Evolutionary conservation across 2,113 vertebrate species (phyloP), one percentile per base, ranked within the genome.

Genomic region (Acanthochromis polyacanthus): DNA sequence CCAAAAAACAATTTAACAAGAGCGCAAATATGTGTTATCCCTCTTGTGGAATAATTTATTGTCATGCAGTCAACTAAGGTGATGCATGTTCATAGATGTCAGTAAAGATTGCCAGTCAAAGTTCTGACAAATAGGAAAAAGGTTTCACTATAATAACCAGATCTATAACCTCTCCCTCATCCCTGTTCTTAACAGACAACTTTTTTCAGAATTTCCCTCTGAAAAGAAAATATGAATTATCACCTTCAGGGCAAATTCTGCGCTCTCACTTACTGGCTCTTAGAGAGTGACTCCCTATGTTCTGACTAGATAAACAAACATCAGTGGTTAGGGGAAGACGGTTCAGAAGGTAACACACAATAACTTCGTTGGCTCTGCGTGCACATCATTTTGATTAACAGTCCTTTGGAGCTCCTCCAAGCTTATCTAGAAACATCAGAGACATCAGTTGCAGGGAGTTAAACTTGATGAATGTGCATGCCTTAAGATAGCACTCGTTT

Each of bases 1-100:
- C 92, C 89, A 89, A 88, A 86, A 89, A 92, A 81, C 76, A n/a
- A 83, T 88, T 90, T 80, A 85, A 82, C 89, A 82, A 82, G 81
- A 81, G 76, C 25, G 23, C 79, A 81, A 85, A 86, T 82, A 87
- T 87, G 75, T 81, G 81, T 86, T 62, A 71, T 84, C 75, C 78
- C 81, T 86, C 72, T 75, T 74, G 86, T 70, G 66, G 89, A 84
- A 91, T 83, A 83, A 84, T 88, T 90, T 88, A 91, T 73, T 72
- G 83, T 79, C 55, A 17, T 87, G 83, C 76, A 58, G 71, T 83
- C 89, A 90, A 88, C 73, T 66, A 70, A 88, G 76, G 86, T 82
- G 82, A 74, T 83, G 71, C 71, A 65, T 52, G 81, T 75, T 90
- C 76, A 60, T 78, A 78, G 83, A 81, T 80, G 85, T 89, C 78